Conservation (phyloP, 2,888 invertebrate genomes). For the Eurois occulta region DNA sequence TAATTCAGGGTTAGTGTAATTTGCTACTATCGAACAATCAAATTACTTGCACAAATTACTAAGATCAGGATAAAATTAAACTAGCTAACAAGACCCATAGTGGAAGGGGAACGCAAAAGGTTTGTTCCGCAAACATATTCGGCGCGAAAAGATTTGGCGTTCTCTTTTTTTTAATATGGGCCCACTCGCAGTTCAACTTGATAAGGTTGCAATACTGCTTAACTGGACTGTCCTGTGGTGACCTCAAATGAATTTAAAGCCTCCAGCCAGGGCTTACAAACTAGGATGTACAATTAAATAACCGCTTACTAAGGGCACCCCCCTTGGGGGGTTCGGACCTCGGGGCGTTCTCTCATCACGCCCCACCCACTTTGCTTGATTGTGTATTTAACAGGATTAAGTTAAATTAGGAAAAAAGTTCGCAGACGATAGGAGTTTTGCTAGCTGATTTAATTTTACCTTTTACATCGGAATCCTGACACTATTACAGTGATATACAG, state of each 20-base stretch:
- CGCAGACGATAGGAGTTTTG: neutral
- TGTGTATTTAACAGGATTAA: neutral
- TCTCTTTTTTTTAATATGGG: no score
- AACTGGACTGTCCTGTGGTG: no score
- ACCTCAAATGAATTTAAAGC: no score
- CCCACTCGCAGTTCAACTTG: no score
- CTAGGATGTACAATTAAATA: no score
- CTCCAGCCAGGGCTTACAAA: no score
- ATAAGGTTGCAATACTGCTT: no score
- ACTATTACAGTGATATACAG: neutral
- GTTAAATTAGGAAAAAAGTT: neutral
- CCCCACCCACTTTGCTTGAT: neutral
- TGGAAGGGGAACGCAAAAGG: neutral
- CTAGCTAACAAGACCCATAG: neutral
- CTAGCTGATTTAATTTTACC: neutral
- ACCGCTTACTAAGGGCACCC: no score
- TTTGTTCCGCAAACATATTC: neutral
- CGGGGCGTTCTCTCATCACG: neutral
- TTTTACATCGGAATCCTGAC: neutral
- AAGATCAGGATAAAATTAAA: neutral
- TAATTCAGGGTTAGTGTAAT: neutral
- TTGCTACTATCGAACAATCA: neutral
- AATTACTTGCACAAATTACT: neutral
- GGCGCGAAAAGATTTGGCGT: neutral
- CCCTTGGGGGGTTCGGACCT: no score